These are phyloP conservation scores for Barypeithes pellucidus DNA, from an alignment of 2,888 invertebrate genomes.

Conservation along the genomic window DNA sequence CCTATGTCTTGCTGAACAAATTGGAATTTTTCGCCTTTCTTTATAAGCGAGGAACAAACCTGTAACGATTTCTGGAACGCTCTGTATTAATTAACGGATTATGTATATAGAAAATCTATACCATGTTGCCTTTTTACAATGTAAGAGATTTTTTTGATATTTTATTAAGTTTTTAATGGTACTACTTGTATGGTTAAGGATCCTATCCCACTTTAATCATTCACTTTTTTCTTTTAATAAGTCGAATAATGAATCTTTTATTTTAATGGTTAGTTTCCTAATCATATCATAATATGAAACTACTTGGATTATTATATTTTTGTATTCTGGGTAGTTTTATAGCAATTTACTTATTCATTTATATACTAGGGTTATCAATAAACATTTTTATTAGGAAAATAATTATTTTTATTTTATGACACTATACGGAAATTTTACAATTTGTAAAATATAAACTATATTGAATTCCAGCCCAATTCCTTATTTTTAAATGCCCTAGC, in stretches of 20 bases:
- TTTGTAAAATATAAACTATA: too few relatives aligned
- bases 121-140: constrained; percentile 65
- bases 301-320: constrained; percentile 35
- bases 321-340: constrained; percentile 45
- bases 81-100: constrained; percentile 12
- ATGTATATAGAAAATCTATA: constrained; percentile 62
- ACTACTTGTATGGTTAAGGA: constrained; percentile 42
- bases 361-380: constrained; percentile 54
- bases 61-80: too few relatives aligned
- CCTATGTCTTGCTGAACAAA: too few relatives aligned
- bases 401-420: constrained; percentile 2
- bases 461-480: too few relatives aligned
- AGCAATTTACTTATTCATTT: constrained; percentile 55
- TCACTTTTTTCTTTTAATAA: constrained; percentile 15
- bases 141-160: constrained; percentile 64
- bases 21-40: too few relatives aligned
- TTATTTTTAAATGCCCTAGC: too few relatives aligned
- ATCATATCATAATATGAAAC: constrained; percentile 15
- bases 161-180: constrained; percentile 34
- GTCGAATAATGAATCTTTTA: constrained; percentile 45
- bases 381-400: constrained; percentile 54
- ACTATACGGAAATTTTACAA: too few relatives aligned
- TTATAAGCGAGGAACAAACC: too few relatives aligned
- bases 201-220: constrained; percentile 36
- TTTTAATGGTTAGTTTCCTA: constrained; percentile 35